Base-by-base conservation (phyloP, 2,888 invertebrate genomes). In the Schizotus pectinicornis region DNA sequence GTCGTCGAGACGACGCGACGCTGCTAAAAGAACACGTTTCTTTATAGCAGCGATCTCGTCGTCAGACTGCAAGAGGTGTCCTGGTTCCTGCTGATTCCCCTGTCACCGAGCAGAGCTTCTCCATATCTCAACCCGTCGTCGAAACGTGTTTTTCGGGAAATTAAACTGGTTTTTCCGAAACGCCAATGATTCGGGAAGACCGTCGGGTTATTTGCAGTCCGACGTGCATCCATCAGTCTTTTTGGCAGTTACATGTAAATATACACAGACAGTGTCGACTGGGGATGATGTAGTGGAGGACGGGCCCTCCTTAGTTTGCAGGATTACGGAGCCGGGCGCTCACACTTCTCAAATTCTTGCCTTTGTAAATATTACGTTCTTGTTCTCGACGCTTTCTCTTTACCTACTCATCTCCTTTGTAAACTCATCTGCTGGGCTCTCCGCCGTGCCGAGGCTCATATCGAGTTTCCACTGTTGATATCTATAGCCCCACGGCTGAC, bases 391-490 rank as follows among this genome's bases (percentile, higher is more conserved):
- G 43, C 30, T 12, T 51, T 43, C 51, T 51, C 34, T 41, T 31
- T 35, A 34, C 35, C 33, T n/a, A 35, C 30, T 39, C 38, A 31
- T 35, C 30, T 43, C 43, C 34, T 50, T 56, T 56, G 56, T 58
- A 47, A 58, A 53, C 53, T 58, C 52, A 51, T 56, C 47, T 42
- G 35, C 45, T 36, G 14, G 22, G 31, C 7, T 45, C 6, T 56
- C 45, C 51, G 22, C 22, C 41, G 45, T 45, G 41, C 14, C 41
- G 31, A 12, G 58, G 38, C 49, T 52, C 53, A 53, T 58, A 58
- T 58, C 58, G 58, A 53, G 53, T 58, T 58, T 52, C 58, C 42
- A 58, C 48, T 43, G 58, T 58, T 49, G 43, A 58, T 58, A 53
- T 38, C 41, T 43, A 31, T n/a, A 30, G 49, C 49, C 43, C 36